Evolutionary conservation across 2,888 invertebrate genomes (phyloP).

Genomic region (Drosophila paranaensis): DNA sequence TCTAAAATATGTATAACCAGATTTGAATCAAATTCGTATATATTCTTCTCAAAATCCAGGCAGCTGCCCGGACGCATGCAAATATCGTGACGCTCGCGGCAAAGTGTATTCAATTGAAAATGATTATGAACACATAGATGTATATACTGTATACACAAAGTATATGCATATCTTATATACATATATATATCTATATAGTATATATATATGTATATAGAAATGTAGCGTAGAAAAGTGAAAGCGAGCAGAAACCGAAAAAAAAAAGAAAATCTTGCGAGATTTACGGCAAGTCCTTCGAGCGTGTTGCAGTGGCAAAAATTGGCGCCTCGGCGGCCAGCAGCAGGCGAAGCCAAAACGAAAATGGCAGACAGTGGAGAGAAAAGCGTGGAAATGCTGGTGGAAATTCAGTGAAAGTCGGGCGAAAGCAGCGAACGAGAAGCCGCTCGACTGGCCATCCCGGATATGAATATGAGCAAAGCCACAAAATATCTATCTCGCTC

Average conservation of each 20-base stretch:
- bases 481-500: background rate
- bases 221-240: slow-evolving; percentile 19
- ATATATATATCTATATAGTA: background rate
- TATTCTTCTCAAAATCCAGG: too few relatives aligned
- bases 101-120: slow-evolving; percentile 18
- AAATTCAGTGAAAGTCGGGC: slow-evolving; percentile 4
- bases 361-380: background rate
- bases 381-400: background rate
- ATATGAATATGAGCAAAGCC: slow-evolving; percentile 30
- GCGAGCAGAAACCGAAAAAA: slow-evolving; percentile 37
- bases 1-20: too few relatives aligned
- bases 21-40: too few relatives aligned
- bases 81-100: background rate
- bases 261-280: slow-evolving; percentile 65
- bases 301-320: slow-evolving; percentile 54
- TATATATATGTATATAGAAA: background rate
- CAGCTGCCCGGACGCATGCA: too few relatives aligned
- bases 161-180: background rate
- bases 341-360: slow-evolving; percentile 1
- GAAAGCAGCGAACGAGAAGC: background rate
- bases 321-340: slow-evolving; percentile 48
- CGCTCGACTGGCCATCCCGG: slow-evolving; percentile 19
- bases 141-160: background rate
- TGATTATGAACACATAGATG: slow-evolving; percentile 33
- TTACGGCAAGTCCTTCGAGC: slow-evolving; percentile 66